Evolutionary conservation across 1,140 invertebrate genomes (phyloP).

Genomic region (Zaprionus ornatus): DNA sequence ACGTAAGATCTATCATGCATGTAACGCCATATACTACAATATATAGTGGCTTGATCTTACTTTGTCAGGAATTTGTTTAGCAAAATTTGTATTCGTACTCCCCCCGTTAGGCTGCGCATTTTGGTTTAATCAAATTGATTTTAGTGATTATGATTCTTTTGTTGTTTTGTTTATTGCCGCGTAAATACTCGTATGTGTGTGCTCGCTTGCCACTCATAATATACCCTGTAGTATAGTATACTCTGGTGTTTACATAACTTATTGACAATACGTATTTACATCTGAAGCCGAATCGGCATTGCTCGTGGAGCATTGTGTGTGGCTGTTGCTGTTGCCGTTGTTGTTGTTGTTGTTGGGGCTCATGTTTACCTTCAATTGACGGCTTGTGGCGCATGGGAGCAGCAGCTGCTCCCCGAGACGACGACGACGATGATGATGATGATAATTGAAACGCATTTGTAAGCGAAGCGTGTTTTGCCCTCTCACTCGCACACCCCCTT

Average conservation of each 20-base stretch:
- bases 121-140: slow-evolving; percentile 72
- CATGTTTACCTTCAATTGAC: slow-evolving; percentile 70
- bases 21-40: not conserved
- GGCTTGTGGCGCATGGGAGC: slow-evolving; percentile 22
- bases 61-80: slow-evolving; percentile 4
- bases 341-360: slow-evolving; percentile 1
- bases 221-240: slow-evolving; percentile 32
- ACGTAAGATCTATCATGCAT: not conserved
- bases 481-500: not conserved
- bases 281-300: slow-evolving; percentile 19
- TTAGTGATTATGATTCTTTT: slow-evolving; percentile 66
- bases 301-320: slow-evolving; percentile 16
- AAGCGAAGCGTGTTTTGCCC: slow-evolving; percentile 34
- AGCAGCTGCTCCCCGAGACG: slow-evolving; percentile 14
- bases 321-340: no score
- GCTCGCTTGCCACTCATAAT: not conserved
- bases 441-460: slow-evolving; percentile 74
- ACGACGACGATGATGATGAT: slow-evolving; percentile 38
- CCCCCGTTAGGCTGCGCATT: slow-evolving; percentile 51
- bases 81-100: slow-evolving; percentile 1
- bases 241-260: slow-evolving; percentile 71
- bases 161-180: slow-evolving; percentile 77
- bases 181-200: slow-evolving; percentile 66
- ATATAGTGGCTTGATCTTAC: slow-evolving; percentile 4
- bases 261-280: slow-evolving; percentile 70